phyloP scores from a whole-genome alignment of 2,888 invertebrate genomes.

The Aphidoletes aphidimyza region DNA sequence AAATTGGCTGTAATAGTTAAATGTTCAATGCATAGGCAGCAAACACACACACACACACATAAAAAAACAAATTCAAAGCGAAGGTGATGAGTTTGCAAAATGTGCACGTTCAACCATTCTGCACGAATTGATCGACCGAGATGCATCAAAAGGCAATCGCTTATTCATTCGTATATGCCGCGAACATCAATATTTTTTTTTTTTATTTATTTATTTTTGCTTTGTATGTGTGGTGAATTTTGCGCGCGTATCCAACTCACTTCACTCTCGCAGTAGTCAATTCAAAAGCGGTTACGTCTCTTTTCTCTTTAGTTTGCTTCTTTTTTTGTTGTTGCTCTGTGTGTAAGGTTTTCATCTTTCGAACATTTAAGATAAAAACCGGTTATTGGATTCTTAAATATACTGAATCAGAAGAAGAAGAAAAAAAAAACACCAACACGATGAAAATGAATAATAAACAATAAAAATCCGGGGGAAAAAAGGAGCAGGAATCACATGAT shows the following conservation, averaged over 20 bases:
- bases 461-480: neutral
- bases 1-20: slow-evolving; percentile 4
- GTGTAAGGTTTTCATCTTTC: no score
- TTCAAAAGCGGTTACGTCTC: neutral
- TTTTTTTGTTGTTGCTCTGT: no score
- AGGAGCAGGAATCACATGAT: slow-evolving; percentile 27
- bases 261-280: neutral
- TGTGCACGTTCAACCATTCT: neutral
- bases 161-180: neutral
- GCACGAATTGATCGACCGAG: neutral
- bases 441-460: neutral
- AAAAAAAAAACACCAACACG: neutral
- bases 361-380: neutral
- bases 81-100: slow-evolving; percentile 9
- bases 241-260: neutral
- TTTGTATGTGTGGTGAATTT: neutral
- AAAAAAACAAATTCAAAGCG: neutral
- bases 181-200: neutral
- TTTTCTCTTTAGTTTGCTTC: no score
- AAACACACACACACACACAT: no score
- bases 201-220: neutral
- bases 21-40: neutral
- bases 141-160: neutral
- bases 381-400: neutral
- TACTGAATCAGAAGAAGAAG: neutral